A percentile compares a stretch with the other conserved stretches of the same genome.
Evolutionary conservation across 64 coral and sea anemone genomes (phyloP).

Genomic region (Dendrophyllia cribrosa): DNA sequence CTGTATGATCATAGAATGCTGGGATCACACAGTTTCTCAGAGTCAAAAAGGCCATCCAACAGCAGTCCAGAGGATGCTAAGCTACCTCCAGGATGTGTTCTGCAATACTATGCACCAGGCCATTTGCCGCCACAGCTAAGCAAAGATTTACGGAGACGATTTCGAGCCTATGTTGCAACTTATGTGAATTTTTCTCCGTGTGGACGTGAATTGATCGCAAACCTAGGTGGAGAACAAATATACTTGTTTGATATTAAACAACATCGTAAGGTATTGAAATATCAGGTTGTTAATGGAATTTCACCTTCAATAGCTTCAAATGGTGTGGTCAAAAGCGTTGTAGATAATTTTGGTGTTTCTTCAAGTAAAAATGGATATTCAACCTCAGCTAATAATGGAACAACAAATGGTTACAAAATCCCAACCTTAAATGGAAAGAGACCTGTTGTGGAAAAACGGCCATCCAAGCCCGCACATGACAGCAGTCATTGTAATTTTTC

Average conservation of each 20-base stretch:
- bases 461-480: background rate
- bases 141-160: conserved; percentile 78
- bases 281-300: conserved; percentile 52
- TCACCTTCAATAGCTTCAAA: conserved; percentile 44
- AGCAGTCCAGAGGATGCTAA: conserved; percentile 60
- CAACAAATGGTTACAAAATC: conserved; percentile 86
- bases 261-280: conserved; percentile 55
- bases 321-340: conserved; percentile 75
- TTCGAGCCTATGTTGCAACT: conserved; percentile 85
- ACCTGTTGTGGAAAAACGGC: conserved; percentile 18
- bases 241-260: conserved; percentile 94
- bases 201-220: conserved; percentile 87
- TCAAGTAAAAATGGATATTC: conserved; percentile 62
- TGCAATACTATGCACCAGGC: conserved; percentile 88
- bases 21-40: conserved; percentile 58
- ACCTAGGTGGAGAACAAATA: conserved; percentile 95
- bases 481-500: background rate
- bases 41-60: conserved; percentile 20
- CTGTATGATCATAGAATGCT: conserved; percentile 96
- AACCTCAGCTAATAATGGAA: conserved; percentile 63
- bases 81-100: conserved; percentile 82
- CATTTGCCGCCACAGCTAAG: conserved; percentile 84
- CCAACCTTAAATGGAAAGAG: conserved; percentile 78
- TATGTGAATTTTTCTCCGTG: conserved; percentile 90
- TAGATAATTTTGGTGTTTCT: conserved; percentile 55